Evolutionary conservation across 1,140 invertebrate species (phyloP).

Genomic region (Riptortus pedestris): DNA sequence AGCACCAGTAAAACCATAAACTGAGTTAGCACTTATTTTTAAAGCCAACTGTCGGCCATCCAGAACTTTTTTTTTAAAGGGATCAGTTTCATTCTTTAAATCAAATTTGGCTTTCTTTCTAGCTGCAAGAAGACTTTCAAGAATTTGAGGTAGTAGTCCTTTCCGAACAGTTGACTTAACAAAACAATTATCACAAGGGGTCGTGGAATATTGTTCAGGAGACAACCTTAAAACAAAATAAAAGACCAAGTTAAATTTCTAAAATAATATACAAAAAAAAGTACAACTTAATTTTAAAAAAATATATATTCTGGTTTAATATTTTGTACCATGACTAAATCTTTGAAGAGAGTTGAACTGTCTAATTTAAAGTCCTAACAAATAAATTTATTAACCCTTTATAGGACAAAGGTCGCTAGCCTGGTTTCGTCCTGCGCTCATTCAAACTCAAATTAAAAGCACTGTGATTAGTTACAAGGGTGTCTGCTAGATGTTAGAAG

Average conservation of each 20-base stretch:
- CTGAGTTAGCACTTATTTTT: constrained; percentile 98
- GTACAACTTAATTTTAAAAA: not conserved
- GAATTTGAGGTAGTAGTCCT: constrained; percentile 90
- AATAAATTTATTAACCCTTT: too few relatives aligned
- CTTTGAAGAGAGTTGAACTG: too few relatives aligned
- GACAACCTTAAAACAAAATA: constrained; percentile 37
- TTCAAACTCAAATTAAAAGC: too few relatives aligned
- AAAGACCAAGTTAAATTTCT: constrained; percentile 20
- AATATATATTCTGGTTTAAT: not conserved
- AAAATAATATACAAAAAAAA: constrained; percentile 10
- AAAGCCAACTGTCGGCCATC: constrained; percentile 95
- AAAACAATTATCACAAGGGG: constrained; percentile 87
- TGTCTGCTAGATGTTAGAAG: too few relatives aligned
- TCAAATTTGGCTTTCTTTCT: constrained; percentile 87
- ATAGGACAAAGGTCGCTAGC: too few relatives aligned
- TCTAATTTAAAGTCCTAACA: too few relatives aligned
- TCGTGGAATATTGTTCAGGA: constrained; percentile 72
- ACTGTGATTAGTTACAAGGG: too few relatives aligned
- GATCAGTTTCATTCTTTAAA: constrained; percentile 88
- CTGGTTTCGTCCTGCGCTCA: too few relatives aligned
- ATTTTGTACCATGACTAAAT: too few relatives aligned
- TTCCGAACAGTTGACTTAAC: constrained; percentile 72
- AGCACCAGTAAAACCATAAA: constrained; percentile 99
- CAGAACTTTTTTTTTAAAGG: constrained; percentile 83
- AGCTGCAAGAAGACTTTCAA: constrained; percentile 83